These are phyloP conservation scores for Arctocebus calabarensis DNA, from an alignment of 2,797 vertebrate genomes.

Conservation along the genomic window DNA sequence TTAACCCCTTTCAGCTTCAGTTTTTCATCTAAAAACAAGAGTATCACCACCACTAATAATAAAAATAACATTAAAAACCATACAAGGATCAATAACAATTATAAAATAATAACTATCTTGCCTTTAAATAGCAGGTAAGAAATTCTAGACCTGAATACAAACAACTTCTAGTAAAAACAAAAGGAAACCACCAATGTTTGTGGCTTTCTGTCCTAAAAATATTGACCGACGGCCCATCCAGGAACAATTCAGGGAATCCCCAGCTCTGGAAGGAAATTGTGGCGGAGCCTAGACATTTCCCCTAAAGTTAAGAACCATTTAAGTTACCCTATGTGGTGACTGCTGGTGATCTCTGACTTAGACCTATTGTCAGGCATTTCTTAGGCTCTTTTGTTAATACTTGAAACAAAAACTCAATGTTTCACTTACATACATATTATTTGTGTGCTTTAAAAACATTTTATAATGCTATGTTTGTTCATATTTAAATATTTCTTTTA, in stretches of 20 bases:
- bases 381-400: background rate
- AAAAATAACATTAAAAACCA: background rate
- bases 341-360: background rate
- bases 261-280: too few species aligned
- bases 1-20: background rate
- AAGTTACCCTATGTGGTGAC: background rate
- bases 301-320: background rate
- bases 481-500: background rate
- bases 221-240: background rate
- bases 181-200: background rate
- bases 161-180: background rate
- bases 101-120: background rate
- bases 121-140: background rate
- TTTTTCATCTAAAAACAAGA: slow-evolving; percentile 8
- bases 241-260: background rate
- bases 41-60: background rate
- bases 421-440: background rate
- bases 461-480: background rate
- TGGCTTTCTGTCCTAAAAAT: background rate
- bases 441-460: background rate
- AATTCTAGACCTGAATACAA: background rate
- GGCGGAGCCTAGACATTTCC: background rate
- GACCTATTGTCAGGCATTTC: background rate
- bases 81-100: background rate
- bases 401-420: background rate